These are phyloP conservation scores for Gastrophysa polygoni DNA, from an alignment of 2,888 invertebrate species.

Conservation along the genomic window DNA sequence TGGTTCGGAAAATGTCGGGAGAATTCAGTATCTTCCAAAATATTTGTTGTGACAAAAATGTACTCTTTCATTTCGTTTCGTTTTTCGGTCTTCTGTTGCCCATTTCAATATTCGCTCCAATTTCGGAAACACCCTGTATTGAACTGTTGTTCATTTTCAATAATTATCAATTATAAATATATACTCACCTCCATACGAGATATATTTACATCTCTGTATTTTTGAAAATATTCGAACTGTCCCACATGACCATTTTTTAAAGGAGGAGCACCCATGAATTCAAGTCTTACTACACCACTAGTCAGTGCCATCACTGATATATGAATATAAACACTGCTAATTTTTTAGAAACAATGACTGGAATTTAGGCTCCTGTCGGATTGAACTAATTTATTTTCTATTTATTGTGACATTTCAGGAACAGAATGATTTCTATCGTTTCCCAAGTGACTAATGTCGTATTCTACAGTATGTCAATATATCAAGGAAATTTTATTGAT, in stretches of 20 bases:
- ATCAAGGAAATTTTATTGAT: too few species aligned
- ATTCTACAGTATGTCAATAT: not conserved
- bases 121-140: too few species aligned
- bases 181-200: slow-evolving; percentile 54
- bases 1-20: too few species aligned
- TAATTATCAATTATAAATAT: slow-evolving; percentile 15
- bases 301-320: not conserved
- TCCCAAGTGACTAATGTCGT: not conserved
- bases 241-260: slow-evolving; percentile 14
- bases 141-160: too few species aligned
- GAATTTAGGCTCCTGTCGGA: not conserved
- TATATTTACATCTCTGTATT: slow-evolving; percentile 57
- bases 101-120: too few species aligned
- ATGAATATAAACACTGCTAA: not conserved
- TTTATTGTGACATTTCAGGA: not conserved
- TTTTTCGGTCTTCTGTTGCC: too few species aligned
- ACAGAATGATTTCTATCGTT: not conserved
- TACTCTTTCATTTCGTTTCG: too few species aligned
- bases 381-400: not conserved
- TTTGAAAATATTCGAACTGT: slow-evolving; percentile 50
- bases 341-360: not conserved
- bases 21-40: too few species aligned
- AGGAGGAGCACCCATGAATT: slow-evolving; percentile 56
- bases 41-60: too few species aligned
- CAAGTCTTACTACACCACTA: slow-evolving; percentile 42